phyloP scores from a whole-genome alignment of 2,113 vertebrate species.

The Bolborhynchus lineola region DNA sequence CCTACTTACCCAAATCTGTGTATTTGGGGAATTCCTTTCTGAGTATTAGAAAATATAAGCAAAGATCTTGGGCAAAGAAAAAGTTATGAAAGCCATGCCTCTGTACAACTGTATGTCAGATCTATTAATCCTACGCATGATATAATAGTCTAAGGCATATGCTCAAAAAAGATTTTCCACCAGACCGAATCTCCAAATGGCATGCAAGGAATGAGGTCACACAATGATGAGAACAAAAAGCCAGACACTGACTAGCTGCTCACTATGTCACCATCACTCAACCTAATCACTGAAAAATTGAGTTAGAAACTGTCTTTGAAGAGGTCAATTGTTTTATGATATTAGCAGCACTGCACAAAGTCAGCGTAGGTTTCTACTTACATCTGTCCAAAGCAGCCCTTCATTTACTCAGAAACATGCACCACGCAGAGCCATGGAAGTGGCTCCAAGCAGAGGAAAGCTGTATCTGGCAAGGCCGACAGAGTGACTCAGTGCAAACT shows the following conservation, averaged over 20 bases:
- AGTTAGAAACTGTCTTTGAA: neutral
- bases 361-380: neutral
- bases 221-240: neutral
- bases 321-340: neutral
- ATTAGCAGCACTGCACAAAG: neutral
- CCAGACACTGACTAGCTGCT: neutral
- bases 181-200: neutral
- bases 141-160: neutral
- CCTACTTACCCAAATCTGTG: fast-evolving
- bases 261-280: neutral
- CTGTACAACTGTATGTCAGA: neutral
- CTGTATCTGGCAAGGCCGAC: neutral
- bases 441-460: neutral
- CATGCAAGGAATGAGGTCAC: neutral
- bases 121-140: neutral
- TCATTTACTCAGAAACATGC: neutral
- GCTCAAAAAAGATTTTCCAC: neutral
- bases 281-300: neutral
- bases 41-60: neutral
- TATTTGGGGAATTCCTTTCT: neutral
- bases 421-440: neutral
- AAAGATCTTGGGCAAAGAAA: neutral
- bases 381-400: neutral
- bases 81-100: neutral
- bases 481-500: neutral